These are phyloP conservation scores for Myzus persicae DNA, from an alignment of 1,140 invertebrate genomes.

Conservation along the genomic window DNA sequence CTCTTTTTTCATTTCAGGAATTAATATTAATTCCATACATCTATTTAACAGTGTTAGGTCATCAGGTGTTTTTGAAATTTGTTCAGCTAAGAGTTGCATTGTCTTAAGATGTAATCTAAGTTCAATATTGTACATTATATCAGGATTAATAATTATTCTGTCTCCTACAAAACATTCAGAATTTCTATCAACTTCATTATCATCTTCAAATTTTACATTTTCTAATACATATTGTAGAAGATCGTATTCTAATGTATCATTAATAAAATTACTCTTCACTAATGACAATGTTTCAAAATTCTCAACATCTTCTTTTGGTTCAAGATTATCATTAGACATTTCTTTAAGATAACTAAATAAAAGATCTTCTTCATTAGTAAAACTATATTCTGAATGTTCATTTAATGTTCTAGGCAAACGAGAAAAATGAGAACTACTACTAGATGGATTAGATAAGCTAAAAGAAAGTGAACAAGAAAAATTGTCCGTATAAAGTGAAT, in stretches of 20 bases:
- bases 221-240: not conserved
- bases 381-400: not conserved
- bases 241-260: not conserved
- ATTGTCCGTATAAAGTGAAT: not conserved
- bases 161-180: not conserved
- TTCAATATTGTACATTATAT: constrained; percentile 45
- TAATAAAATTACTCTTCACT: too few relatives aligned
- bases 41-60: not conserved
- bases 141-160: constrained; percentile 8
- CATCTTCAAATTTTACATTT: not conserved
- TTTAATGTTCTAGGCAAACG: not conserved
- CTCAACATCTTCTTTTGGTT: not conserved
- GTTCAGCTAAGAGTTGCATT: not conserved
- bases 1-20: not conserved
- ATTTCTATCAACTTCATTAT: not conserved
- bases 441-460: not conserved
- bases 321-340: not conserved
- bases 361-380: too few relatives aligned
- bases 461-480: not conserved
- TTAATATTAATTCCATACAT: constrained; percentile 21
- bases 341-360: too few relatives aligned
- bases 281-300: not conserved
- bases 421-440: not conserved
- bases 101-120: constrained; percentile 34
- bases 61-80: not conserved